Base-by-base conservation (phyloP, 2,888 invertebrate species). In the Eudemis profundana region DNA sequence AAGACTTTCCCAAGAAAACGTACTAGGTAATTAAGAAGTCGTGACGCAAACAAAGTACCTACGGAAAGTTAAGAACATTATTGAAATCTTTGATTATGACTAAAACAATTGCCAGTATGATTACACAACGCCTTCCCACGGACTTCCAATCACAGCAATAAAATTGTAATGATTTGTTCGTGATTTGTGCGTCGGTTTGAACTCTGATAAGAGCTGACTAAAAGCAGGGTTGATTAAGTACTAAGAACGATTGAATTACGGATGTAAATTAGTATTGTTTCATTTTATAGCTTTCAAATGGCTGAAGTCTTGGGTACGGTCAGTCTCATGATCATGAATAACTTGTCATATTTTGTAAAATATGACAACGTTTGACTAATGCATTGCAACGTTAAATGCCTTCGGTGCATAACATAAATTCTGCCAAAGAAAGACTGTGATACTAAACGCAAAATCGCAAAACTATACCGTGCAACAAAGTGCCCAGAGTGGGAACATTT, bases 91-190 rank as follows among this genome's bases (percentile, higher is more conserved):
- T 4, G 27, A 27, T 27, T 27, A 4, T 27, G 27, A 27, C 27
- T 7, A 27, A 27, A 27, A 27, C 14, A 23, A 47, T 7, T 23
- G 5, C 3, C 14, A 14, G 12, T 19, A 12, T 19, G 15, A 29
- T 46, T 44, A 59, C 51, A 62, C 69, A 61, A 56, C 27, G 53
- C 57, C 23, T 74, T 72, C 71, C 70, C 68, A 72, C 68, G 68
- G 29, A 67, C 59, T 69, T 70, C 74, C 70, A 72, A 70, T 67
- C 61, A 38, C 17, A 66, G 66, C 65, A 74, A 73, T 75, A 72
- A 73, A 72, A 56, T 53, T 12, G 62, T 72, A 74, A 75, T 76
- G 69, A 78, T 75, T 77, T 76, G 76, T 76, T 71, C 73, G 44
- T 46, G 46, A 46, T 44, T 42, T 56, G 44, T 29, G 29, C 56